Conservation (phyloP, 2,888 invertebrate species). For the Mythimna albipuncta region DNA sequence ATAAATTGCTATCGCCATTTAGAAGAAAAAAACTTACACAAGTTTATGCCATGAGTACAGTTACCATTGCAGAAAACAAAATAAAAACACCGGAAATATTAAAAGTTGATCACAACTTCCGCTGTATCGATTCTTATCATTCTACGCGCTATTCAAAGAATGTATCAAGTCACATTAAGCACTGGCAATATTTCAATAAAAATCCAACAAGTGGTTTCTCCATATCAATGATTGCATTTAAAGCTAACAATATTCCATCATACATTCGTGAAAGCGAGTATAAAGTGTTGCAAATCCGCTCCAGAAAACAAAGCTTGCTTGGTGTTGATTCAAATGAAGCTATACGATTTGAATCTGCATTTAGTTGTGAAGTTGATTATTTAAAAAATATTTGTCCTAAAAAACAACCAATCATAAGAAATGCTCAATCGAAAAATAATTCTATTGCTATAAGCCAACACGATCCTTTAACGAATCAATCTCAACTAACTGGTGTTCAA, state of each 20-base stretch:
- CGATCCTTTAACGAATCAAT: conserved; percentile 1
- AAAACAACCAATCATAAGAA: conserved; percentile 5
- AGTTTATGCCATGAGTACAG: conserved; percentile 35
- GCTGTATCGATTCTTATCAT: conserved; percentile 8
- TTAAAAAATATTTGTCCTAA: conserved; percentile 9
- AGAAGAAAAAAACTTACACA: conserved; percentile 17
- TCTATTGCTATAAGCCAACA: conserved; percentile 3
- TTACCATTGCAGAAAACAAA: conserved; percentile 16
- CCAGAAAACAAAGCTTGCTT: conserved; percentile 18
- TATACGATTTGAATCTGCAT: conserved; percentile 44
- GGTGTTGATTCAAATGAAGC: conserved; percentile 25
- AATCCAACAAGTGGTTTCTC: conserved; percentile 29
- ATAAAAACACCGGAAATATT: conserved; percentile 25
- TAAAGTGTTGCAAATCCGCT: conserved; percentile 19
- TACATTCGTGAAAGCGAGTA: conserved; percentile 23
- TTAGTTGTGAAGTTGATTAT: conserved; percentile 28
- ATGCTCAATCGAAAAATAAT: conserved; percentile 18
- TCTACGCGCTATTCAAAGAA: conserved; percentile 12
- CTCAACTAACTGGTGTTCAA: conserved; percentile 49
- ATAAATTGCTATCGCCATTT: conserved; percentile 19
- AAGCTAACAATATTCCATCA: conserved; percentile 27
- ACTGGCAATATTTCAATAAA: conserved; percentile 28
- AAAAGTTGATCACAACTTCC: conserved; percentile 3
- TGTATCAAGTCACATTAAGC: conserved; percentile 15
- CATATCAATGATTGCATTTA: conserved; percentile 36